Base-by-base conservation (phyloP, 2,113 vertebrate genomes). In the Ursus arctos region DNA sequence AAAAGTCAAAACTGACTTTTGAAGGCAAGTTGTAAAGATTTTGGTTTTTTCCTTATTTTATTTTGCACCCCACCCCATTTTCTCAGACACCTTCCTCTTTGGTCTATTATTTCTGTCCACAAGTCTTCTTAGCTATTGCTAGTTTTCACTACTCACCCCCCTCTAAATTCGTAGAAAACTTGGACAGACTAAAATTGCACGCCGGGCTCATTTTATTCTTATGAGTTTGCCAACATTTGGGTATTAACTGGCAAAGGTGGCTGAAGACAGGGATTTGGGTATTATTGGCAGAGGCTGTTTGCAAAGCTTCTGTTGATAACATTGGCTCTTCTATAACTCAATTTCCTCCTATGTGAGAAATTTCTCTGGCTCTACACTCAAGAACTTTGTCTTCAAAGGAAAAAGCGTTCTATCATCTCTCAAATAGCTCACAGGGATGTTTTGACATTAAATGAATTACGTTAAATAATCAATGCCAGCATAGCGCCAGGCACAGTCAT, bases 331-430 rank as follows among this genome's bases (percentile, higher is more conserved):
- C 28, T 0, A 21, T 59, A 43, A 82, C 76, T 88, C 55, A 49
- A 0, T 83, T 57, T 83, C 36, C 9, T 67, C 22, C 63, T 40
- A 28, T 8, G 43, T 19, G 40, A 61, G 74, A 77, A 11, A 69
- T 92, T 71, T 83, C 71, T 94, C 65, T 63, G 63, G n/a, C 7
- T 31, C 14, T 57, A 61, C 36, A 43, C 31, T 18, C 22, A 61
- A 69, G 72, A 77, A 72, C 40, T 91, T 72, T 77, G 72, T 74
- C 69, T 91, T 91, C 61, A 91, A 88, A 90, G 31, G 43, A 49
- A 40, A 24, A 57, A 55, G 28, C 33, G 14, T 59, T 31, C 21
- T 51, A 16, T 81, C 33, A 8, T 36, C n/a, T 88, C 77, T 84
- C 67, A 77, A 76, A 31, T 59, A 31, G 19, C 43, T 92, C 88